Conservation (phyloP, 2,113 vertebrate species). For the Oreochromis niloticus region DNA sequence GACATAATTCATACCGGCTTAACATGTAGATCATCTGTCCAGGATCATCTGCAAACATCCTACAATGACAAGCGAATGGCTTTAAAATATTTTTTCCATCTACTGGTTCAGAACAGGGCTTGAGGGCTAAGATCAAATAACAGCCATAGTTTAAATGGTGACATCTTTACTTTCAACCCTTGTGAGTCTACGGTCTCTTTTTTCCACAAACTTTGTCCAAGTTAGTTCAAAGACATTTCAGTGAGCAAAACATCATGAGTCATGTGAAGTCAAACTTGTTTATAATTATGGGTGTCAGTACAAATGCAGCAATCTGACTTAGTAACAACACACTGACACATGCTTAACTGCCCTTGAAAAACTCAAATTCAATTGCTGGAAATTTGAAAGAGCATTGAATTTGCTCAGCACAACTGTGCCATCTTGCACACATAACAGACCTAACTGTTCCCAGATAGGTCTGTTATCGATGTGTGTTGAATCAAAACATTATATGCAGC, state of each 20-base stretch:
- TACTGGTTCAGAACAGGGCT: background rate
- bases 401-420: background rate
- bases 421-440: background rate
- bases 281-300: background rate
- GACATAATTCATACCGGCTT: constrained; percentile 56
- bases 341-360: background rate
- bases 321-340: background rate
- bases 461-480: background rate
- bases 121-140: background rate
- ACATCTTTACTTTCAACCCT: background rate
- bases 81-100: background rate
- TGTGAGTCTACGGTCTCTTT: background rate
- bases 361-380: background rate
- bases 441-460: background rate
- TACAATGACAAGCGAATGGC: constrained; percentile 18
- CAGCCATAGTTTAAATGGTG: background rate
- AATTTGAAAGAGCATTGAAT: background rate
- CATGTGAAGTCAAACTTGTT: background rate
- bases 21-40: constrained; percentile 71
- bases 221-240: background rate
- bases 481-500: background rate
- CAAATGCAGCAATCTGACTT: background rate
- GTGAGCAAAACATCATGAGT: background rate
- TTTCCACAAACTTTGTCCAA: background rate
- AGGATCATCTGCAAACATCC: constrained; percentile 69